Evolutionary conservation across 2,113 vertebrate genomes (phyloP), one percentile per base, ranked within the genome.

Genomic region (Colinus virginianus): DNA sequence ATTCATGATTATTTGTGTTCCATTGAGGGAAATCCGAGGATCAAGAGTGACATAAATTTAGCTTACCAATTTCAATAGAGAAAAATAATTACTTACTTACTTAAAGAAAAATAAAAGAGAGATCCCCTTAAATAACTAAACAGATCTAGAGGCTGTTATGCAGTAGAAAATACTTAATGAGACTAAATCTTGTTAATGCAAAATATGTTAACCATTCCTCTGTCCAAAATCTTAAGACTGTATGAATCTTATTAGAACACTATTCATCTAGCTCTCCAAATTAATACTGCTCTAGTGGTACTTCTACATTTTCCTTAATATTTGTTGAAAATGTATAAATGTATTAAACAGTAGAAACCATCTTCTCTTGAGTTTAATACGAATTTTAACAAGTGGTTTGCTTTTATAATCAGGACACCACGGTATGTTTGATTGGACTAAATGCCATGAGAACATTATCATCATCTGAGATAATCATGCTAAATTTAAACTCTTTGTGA

Each of bases 401-500:
- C 20, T 87, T 90, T 75, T 81, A 61, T 61, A 66, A 58, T 89
- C 83, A 84, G 69, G 76, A 81, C 25, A 76, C 49, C 9, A 6
- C 78, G 84, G 62, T 88, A 93, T 32, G 66, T 78, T 94, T 89
- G 58, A 78, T 45, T 64, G 49, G 23, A 77, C 42, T 94, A 87
- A 70, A 30, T 91, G 81, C 63, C 78, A 74, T 75, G 46, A 97
- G 70, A 89, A 88, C 1, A 12, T 94, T 90, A 89, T 77, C 69
- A 87, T 95, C 81, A 94, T 96, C 78, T 93, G 51, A 93, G 76
- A 69, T 87, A 96, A 95, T 94, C 92, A 96, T 46, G 90, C 25
- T 95, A 93, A 94, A 96, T 96, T 97, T 96, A 95, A 96, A 91
- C 85, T 90, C 95, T 95, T 79, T 96, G 75, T 82, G 83, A 72